phyloP scores from a whole-genome alignment of 2,113 vertebrate genomes.

The Merops nubicus region DNA sequence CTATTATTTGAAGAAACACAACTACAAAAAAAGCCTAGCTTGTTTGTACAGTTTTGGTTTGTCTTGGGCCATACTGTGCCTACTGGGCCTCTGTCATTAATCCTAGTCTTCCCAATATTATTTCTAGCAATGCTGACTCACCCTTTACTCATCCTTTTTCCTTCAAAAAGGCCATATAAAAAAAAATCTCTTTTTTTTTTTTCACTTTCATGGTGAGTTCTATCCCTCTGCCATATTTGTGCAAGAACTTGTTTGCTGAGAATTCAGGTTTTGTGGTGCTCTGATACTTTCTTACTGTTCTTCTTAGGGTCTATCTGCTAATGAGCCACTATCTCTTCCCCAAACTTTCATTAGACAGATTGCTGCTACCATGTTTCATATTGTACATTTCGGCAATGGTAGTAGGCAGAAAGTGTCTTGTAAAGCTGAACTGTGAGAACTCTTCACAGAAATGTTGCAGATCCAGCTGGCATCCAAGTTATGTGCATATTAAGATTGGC shows the following conservation, averaged over 20 bases:
- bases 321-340: background rate
- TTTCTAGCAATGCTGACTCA: background rate
- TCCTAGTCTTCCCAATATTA: background rate
- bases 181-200: background rate
- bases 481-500: background rate
- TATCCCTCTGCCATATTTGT: background rate
- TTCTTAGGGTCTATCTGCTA: background rate
- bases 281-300: background rate
- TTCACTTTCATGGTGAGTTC: background rate
- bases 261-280: background rate
- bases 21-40: background rate
- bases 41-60: background rate
- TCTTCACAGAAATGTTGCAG: background rate
- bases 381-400: background rate
- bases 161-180: background rate
- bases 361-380: background rate
- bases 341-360: background rate
- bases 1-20: background rate
- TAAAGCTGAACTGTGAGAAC: background rate
- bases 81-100: background rate
- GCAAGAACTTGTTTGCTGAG: background rate
- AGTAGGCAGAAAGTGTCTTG: background rate
- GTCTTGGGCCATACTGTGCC: background rate
- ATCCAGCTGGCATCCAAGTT: background rate
- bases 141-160: background rate